phyloP scores from a whole-genome alignment of 2,888 invertebrate species.

The Diaprepes abbreviatus region DNA sequence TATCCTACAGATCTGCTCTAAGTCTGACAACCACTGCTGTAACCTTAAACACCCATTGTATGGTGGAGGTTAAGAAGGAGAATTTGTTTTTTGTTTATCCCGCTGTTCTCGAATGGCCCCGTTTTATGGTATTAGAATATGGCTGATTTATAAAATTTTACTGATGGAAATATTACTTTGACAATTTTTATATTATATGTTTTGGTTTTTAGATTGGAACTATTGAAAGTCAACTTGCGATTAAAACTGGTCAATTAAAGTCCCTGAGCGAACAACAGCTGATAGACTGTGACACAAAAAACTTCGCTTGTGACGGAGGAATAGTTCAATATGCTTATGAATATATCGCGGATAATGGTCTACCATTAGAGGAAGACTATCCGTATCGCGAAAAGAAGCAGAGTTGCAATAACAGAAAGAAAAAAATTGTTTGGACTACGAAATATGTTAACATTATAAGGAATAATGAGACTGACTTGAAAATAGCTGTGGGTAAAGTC shows the following conservation, averaged over 20 bases:
- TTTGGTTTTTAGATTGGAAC: conserved; percentile 57
- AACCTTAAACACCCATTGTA: too few species aligned
- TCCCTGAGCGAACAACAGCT: conserved; percentile 65
- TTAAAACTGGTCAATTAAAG: conserved; percentile 57
- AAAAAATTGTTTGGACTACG: neutral
- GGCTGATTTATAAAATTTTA: too few species aligned
- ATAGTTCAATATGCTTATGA: conserved; percentile 64
- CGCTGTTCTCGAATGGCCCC: too few species aligned
- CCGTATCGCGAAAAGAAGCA: conserved; percentile 60
- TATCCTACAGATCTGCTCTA: too few species aligned
- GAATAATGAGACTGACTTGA: conserved; percentile 39
- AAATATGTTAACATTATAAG: conserved; percentile 17
- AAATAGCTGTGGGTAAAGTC: conserved; percentile 38
- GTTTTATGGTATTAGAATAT: too few species aligned
- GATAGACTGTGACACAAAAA: conserved; percentile 64
- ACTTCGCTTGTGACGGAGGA: conserved; percentile 65
- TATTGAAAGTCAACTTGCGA: conserved; percentile 58
- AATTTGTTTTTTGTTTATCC: too few species aligned
- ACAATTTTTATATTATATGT: too few species aligned
- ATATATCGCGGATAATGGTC: conserved; percentile 63
- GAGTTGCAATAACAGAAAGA: conserved; percentile 35
- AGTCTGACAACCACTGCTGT: too few species aligned
- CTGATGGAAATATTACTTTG: too few species aligned
- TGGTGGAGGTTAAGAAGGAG: too few species aligned
- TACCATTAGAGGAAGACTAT: conserved; percentile 62